These are phyloP conservation scores for Linnaemya vulpina DNA, from an alignment of 2,888 invertebrate genomes.

Conservation along the genomic window DNA sequence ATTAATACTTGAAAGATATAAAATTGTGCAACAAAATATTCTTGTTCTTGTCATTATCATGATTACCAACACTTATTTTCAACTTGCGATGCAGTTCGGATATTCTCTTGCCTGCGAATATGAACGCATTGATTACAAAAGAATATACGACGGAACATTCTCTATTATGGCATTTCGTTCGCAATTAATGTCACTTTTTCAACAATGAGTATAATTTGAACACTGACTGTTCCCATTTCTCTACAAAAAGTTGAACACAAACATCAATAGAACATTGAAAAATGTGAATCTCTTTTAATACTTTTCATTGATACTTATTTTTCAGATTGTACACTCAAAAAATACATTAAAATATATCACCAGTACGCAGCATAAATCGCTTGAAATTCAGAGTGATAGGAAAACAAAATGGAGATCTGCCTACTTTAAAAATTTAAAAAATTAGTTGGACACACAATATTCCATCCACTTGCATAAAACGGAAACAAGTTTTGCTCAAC, in stretches of 20 bases:
- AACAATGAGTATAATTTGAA: slow-evolving; percentile 42
- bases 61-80: background rate
- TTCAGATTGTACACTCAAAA: slow-evolving; percentile 31
- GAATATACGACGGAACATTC: slow-evolving; percentile 5
- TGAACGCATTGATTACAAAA: background rate
- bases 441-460: background rate
- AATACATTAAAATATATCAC: background rate
- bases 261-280: background rate
- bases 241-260: background rate
- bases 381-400: background rate
- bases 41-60: slow-evolving; percentile 3
- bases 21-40: slow-evolving; percentile 22
- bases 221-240: slow-evolving; percentile 1
- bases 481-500: no score
- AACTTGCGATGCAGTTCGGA: slow-evolving; percentile 4
- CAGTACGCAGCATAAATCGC: no score
- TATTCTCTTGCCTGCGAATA: background rate
- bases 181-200: slow-evolving; percentile 63
- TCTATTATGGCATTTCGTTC: slow-evolving; percentile 52
- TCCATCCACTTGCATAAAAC: no score
- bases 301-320: slow-evolving; percentile 45
- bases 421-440: no score
- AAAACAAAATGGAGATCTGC: background rate
- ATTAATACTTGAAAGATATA: slow-evolving; percentile 22
- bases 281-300: slow-evolving; percentile 34